phyloP scores from a whole-genome alignment of 1,140 invertebrate genomes.

The Drosophila biarmipes region DNA sequence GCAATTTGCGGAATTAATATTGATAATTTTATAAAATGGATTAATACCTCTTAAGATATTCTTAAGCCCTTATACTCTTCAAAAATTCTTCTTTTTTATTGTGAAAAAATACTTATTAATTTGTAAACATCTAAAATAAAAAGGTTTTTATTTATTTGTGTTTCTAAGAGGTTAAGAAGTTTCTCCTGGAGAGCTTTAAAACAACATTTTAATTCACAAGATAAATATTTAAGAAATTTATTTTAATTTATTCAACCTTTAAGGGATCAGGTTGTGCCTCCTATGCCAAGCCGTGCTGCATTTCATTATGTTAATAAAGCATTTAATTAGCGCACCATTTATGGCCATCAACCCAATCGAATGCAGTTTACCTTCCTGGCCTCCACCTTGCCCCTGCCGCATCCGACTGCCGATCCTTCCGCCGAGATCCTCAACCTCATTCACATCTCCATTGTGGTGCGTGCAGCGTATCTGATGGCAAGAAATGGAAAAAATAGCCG shows the following conservation, averaged over 20 bases:
- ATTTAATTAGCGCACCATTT: slow-evolving; percentile 73
- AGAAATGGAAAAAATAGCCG: slow-evolving; percentile 20
- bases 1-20: slow-evolving; percentile 7
- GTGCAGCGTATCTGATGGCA: slow-evolving; percentile 46
- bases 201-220: not conserved
- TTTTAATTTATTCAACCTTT: not conserved
- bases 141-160: too few species aligned
- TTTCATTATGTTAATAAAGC: slow-evolving; percentile 59
- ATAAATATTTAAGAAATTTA: not conserved
- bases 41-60: not conserved
- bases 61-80: not conserved
- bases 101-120: not conserved
- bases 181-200: too few species aligned
- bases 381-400: slow-evolving; percentile 14
- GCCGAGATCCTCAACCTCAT: slow-evolving; percentile 28
- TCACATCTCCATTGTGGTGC: slow-evolving; percentile 47
- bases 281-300: slow-evolving; percentile 23
- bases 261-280: slow-evolving; percentile 5
- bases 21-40: slow-evolving; percentile 7
- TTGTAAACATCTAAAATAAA: too few species aligned
- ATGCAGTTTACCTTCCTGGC: slow-evolving; percentile 31
- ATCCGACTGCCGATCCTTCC: slow-evolving; percentile 1
- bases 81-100: not conserved
- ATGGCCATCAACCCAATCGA: slow-evolving; percentile 50
- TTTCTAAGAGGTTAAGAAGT: too few species aligned